Evolutionary conservation across 92 coral and sea anemone species (phyloP).

Genomic region (Desmophyllum pertusum): DNA sequence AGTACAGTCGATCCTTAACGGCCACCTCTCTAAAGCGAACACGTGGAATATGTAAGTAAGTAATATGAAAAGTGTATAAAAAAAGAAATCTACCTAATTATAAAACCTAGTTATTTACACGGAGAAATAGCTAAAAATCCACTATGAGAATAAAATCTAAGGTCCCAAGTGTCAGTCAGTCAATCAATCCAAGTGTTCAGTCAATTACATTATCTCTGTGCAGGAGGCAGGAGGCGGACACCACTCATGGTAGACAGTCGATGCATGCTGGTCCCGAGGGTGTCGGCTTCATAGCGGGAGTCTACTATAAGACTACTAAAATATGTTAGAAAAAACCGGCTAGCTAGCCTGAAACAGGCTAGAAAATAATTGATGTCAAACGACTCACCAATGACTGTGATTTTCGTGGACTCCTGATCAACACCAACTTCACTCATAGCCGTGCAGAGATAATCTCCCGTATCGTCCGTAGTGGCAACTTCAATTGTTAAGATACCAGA

Average conservation of each 20-base stretch:
- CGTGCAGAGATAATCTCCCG: conserved; percentile 82
- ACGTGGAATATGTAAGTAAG: no score
- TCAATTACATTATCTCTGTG: not conserved
- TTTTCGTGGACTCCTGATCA: conserved; percentile 73
- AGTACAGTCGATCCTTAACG: not conserved
- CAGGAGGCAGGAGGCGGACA: not conserved
- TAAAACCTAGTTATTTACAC: no score
- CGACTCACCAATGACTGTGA: conserved; percentile 72
- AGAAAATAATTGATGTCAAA: not conserved
- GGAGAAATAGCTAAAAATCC: no score
- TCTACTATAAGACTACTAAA: not conserved
- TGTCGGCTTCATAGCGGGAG: not conserved
- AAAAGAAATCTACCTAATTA: no score
- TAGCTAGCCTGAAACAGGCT: not conserved
- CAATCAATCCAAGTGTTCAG: no score
- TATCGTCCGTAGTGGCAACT: conserved; percentile 43
- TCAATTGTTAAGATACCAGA: conserved; percentile 38
- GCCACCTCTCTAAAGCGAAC: not conserved
- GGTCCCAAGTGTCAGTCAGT: no score
- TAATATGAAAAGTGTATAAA: no score
- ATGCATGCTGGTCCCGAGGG: not conserved
- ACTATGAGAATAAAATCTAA: no score
- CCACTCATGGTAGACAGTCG: not conserved
- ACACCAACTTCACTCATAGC: conserved; percentile 79
- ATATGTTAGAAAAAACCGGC: no score